A percentile compares a stretch with the other conserved stretches of the same genome.
Conservation (phyloP, 2,888 invertebrate genomes). For the Archips crataeganus region DNA sequence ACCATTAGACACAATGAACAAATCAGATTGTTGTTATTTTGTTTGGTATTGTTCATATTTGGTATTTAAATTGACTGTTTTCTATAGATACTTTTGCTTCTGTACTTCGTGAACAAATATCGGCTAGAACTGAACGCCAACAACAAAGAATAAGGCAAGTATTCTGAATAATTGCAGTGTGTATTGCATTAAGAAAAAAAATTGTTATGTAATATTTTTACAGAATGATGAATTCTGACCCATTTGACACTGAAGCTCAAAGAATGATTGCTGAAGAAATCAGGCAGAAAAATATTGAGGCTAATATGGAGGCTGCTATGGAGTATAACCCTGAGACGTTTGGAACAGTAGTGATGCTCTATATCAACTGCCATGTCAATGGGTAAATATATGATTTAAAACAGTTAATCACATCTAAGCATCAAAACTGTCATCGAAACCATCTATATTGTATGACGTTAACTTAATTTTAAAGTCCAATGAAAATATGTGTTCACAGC, state of each 20-base stretch:
- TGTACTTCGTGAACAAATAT: constrained; percentile 93
- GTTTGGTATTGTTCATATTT: constrained; percentile 21
- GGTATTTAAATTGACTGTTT: constrained; percentile 46
- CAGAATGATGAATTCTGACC: constrained; percentile 96
- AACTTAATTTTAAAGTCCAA: not conserved
- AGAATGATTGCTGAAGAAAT: constrained; percentile 98
- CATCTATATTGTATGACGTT: not conserved
- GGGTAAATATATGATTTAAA: constrained; percentile 78
- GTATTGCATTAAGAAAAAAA: constrained; percentile 4
- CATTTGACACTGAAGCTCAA: constrained; percentile 98
- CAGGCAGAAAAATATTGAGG: constrained; percentile 97
- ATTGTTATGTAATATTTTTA: constrained; percentile 43
- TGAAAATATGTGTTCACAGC: not conserved
- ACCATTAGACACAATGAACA: not conserved
- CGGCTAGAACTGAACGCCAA: constrained; percentile 93
- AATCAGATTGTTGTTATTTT: not conserved
- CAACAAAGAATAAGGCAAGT: constrained; percentile 88
- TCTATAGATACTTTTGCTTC: constrained; percentile 90
- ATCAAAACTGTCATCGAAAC: too few species aligned
- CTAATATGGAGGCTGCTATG: constrained; percentile 99
- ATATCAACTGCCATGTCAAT: constrained; percentile 98
- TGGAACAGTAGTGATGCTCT: constrained; percentile 98
- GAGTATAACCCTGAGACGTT: constrained; percentile 99
- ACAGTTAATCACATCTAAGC: not conserved
- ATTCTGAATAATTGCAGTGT: not conserved